Evolutionary conservation across 2,888 invertebrate genomes (phyloP).

Genomic region (Mylabris sibirica): DNA sequence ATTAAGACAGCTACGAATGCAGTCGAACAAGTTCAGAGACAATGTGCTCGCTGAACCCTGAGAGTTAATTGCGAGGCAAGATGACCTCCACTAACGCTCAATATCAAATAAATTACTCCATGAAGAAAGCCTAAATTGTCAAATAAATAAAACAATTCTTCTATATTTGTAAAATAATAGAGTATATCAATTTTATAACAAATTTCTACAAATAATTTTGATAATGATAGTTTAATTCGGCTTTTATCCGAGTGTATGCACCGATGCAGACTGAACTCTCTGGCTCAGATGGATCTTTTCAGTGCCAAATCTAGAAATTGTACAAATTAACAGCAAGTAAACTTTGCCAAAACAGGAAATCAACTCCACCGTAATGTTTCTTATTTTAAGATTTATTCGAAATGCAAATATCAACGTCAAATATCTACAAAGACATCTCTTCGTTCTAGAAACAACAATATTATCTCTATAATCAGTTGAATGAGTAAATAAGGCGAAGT

Average conservation of each 20-base stretch:
- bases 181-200: not conserved
- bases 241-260: not conserved
- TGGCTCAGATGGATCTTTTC: not conserved
- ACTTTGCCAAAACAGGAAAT: not conserved
- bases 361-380: not conserved
- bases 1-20: slow-evolving; percentile 33
- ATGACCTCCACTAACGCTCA: slow-evolving; percentile 6
- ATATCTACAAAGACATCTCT: not conserved
- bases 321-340: slow-evolving; percentile 7
- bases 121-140: not conserved
- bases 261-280: not conserved
- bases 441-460: not conserved
- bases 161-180: not conserved
- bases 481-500: not conserved
- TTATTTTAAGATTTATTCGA: not conserved
- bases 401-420: not conserved
- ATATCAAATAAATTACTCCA: not conserved
- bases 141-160: not conserved
- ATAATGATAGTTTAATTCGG: not conserved
- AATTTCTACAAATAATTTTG: not conserved
- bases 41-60: slow-evolving; percentile 33
- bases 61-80: slow-evolving; percentile 1
- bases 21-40: slow-evolving; percentile 24
- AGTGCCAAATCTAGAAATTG: slow-evolving; percentile 3
- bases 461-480: not conserved